Percentiles rank a stretch among this genome's conserved stretches.
Conservation (phyloP, 1,140 invertebrate genomes). For the Drosophila murphyi region DNA sequence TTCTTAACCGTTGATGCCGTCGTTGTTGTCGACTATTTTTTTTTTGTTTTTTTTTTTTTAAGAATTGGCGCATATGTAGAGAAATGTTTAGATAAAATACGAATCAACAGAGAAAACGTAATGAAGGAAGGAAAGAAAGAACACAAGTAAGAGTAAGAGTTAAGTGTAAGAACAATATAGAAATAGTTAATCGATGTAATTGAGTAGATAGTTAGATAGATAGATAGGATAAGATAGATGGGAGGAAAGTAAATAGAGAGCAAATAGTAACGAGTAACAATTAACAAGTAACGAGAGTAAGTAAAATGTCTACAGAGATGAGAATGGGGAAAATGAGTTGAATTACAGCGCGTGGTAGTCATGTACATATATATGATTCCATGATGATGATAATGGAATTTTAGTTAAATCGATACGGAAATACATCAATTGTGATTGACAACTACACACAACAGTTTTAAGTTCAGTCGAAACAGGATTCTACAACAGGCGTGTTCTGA, state of each 20-base stretch:
- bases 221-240: constrained; percentile 5
- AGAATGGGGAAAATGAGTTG: constrained; percentile 5
- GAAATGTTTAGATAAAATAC: constrained; percentile 57
- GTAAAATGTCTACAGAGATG: constrained; percentile 2
- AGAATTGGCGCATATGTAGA: constrained; percentile 57
- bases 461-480: not conserved
- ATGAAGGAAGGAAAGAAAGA: constrained; percentile 69
- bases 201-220: constrained; percentile 2
- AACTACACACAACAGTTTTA: constrained; percentile 13
- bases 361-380: constrained; percentile 1
- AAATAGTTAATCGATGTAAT: constrained; percentile 54
- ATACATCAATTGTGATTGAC: not conserved
- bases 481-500: constrained; percentile 31
- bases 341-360: constrained; percentile 1
- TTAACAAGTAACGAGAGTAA: constrained; percentile 28
- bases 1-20: constrained; percentile 52
- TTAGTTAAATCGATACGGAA: not conserved
- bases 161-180: constrained; percentile 42
- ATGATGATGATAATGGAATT: not conserved
- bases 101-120: constrained; percentile 66
- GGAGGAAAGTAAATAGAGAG: constrained; percentile 48
- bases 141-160: constrained; percentile 70
- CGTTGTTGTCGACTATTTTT: constrained; percentile 62
- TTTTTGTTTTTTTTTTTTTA: constrained; percentile 10
- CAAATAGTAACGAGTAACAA: constrained; percentile 41